A percentile compares a stretch with the other conserved stretches of the same genome.
Conservation (phyloP, 92 coral and sea anemone species). For the Zoanthus solanderi region DNA sequence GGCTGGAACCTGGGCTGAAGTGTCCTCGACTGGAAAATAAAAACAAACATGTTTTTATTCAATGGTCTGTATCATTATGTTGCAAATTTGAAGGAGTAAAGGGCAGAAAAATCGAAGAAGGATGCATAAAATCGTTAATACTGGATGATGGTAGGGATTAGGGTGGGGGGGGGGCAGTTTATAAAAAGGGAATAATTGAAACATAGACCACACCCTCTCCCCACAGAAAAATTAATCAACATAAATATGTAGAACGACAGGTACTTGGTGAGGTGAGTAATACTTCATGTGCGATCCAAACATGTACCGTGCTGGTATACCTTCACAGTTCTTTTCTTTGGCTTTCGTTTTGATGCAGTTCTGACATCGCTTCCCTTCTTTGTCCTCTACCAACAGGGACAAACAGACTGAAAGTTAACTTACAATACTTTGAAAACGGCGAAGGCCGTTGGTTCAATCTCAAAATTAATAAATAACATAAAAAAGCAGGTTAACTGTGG, state of each 20-base stretch:
- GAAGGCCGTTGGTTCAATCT: no score
- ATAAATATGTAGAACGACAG: neutral
- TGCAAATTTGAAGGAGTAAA: no score
- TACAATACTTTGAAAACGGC: neutral
- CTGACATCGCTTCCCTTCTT: neutral
- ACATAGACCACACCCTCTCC: neutral
- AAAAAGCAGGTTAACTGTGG: no score
- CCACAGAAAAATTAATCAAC: neutral
- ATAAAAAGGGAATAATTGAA: neutral
- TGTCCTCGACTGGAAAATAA: slow-evolving; percentile 4
- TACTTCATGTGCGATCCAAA: neutral
- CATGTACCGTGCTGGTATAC: neutral
- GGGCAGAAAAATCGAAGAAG: no score
- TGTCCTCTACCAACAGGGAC: neutral
- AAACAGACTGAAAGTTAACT: neutral
- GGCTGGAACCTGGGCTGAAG: no score
- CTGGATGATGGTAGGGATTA: no score
- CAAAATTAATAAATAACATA: neutral
- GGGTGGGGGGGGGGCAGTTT: neutral
- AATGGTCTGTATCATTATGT: neutral
- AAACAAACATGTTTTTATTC: neutral
- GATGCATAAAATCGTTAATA: neutral
- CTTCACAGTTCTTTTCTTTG: slow-evolving; percentile 2
- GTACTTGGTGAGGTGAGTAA: slow-evolving; percentile 3
- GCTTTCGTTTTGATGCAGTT: neutral